Base-by-base conservation (phyloP, 2,888 invertebrate genomes). In the Diabrotica balteata region DNA sequence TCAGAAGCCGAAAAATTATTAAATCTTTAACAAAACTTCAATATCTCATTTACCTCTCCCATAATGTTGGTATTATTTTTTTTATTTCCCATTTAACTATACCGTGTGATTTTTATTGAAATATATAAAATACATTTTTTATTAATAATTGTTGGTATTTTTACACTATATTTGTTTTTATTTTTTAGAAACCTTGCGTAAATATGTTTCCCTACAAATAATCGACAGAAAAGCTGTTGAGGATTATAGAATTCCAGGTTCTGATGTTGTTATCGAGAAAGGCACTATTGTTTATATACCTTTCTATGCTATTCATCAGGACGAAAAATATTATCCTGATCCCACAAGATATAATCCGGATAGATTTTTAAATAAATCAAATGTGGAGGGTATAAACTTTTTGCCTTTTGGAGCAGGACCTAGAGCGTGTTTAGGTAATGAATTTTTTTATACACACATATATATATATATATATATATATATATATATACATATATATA, bases 321-420 rank as follows among this genome's bases (percentile, higher is more conserved):
- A 81, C 67, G 73, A 75, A 8, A 73, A 79, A 22, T 77, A 77
- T 73, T 83, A 75, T 63, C 78, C 80, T 2, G 77, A 83, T 55
- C 82, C 83, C 0, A 67, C 73, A 17, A 63, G 59, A 44, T 78
- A 74, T 57, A 68, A 75, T 61, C 77, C 78, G 8, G 76, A 77
- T 43, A 57, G 75, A 49, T 78, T 78, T 66, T 60, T 67, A 45
- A 72, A 73, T 52, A 69, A 74, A 42, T 70, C 66, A 55, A 69
- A 61, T n/a, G 59, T 62, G 44, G 63, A 67, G 42, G 70, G 66
- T 17, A 70, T 71, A 44, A 65, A 67, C 22, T 81, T 75, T 62
- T 59, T 81, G 59, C 81, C 83, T 0, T 83, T 83, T 68, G 83
- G 82, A 8, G 79, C 78, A 59, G 83, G 83, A 10, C 83, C 83